Conservation (phyloP, 2,113 vertebrate species). For the Romanogobio albipinnatus region DNA sequence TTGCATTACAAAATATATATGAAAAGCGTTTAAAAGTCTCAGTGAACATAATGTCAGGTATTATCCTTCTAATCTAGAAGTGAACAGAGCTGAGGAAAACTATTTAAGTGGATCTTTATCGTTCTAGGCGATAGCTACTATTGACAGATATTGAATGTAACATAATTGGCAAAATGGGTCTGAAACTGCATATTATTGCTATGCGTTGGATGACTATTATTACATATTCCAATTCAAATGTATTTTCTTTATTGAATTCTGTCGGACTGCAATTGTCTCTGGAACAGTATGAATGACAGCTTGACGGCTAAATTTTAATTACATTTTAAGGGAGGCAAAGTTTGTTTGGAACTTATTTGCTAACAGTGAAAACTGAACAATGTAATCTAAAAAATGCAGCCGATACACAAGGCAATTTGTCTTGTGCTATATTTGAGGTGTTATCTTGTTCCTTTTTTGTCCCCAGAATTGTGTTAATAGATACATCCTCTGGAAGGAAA, state of each 20-base stretch:
- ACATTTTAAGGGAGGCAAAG: slow-evolving; percentile 43
- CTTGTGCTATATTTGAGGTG: slow-evolving; percentile 51
- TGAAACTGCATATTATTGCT: background rate
- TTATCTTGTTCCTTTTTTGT: slow-evolving; percentile 60
- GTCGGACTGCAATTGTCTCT: slow-evolving; percentile 36
- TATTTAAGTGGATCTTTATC: background rate
- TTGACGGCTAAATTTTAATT: slow-evolving; percentile 55
- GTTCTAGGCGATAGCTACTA: background rate
- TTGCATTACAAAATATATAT: background rate
- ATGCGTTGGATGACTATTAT: background rate
- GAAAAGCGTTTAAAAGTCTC: background rate
- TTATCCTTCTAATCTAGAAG: background rate
- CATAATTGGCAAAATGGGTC: background rate
- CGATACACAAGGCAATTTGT: slow-evolving; percentile 62
- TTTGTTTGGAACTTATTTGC: slow-evolving; percentile 52
- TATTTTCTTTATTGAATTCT: slow-evolving; percentile 47
- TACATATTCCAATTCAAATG: background rate
- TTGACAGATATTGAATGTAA: background rate
- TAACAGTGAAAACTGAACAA: slow-evolving; percentile 48
- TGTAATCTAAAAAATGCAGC: slow-evolving; percentile 58
- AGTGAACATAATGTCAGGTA: background rate
- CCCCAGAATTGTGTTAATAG: slow-evolving; percentile 60
- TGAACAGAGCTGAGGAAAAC: background rate
- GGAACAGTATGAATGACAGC: slow-evolving; percentile 54
- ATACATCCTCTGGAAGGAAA: slow-evolving; percentile 58